A percentile compares a stretch with the other conserved stretches of the same genome.
Evolutionary conservation across 2,113 vertebrate species (phyloP).

Genomic region (Python bivittatus): DNA sequence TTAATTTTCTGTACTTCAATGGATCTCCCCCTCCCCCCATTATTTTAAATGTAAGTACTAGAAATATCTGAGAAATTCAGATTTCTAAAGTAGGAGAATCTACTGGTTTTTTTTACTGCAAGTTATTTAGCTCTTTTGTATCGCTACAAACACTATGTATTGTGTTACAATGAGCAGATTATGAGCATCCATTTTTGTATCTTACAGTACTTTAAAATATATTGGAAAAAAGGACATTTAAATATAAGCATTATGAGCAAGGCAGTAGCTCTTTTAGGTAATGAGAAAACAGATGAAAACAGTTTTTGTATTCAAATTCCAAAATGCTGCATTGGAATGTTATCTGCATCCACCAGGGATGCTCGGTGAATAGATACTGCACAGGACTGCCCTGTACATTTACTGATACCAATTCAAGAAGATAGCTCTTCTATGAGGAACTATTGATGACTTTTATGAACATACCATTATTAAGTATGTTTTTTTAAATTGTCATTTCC

Average conservation of each 20-base stretch:
- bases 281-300: constrained; percentile 33
- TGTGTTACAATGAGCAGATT: not conserved
- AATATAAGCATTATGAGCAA: not conserved
- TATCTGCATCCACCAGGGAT: constrained; percentile 24
- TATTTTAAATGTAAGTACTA: constrained; percentile 27
- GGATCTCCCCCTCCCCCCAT: constrained; percentile 27
- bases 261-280: not conserved
- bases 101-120: not conserved
- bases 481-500: constrained; percentile 58
- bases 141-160: constrained; percentile 8
- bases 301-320: constrained; percentile 39
- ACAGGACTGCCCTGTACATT: not conserved
- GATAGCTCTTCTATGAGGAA: constrained; percentile 65
- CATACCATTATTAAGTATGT: constrained; percentile 52
- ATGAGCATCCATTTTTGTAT: not conserved
- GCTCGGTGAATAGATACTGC: constrained; percentile 11
- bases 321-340: constrained; percentile 26
- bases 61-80: not conserved
- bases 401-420: constrained; percentile 23
- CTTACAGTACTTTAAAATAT: not conserved
- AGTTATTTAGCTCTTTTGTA: constrained; percentile 34
- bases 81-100: constrained; percentile 23
- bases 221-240: constrained; percentile 28
- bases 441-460: constrained; percentile 63
- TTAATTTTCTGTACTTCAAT: constrained; percentile 31